Conservation (phyloP, 1,140 invertebrate species). For the Mercenaria mercenaria region DNA sequence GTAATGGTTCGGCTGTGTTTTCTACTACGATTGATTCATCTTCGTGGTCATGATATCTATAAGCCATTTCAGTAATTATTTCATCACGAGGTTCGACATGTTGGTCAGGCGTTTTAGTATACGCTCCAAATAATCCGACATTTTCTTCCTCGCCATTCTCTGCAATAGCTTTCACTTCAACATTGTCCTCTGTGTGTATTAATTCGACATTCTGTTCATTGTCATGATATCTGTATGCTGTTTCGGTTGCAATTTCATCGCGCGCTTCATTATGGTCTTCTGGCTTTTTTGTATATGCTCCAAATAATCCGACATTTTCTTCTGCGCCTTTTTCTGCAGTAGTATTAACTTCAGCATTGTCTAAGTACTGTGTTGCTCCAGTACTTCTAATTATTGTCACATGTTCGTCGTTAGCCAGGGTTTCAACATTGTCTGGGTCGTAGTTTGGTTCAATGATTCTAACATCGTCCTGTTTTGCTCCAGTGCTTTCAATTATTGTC, state of each 20-base stretch:
- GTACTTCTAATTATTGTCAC: not conserved
- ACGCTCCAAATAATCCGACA: not conserved
- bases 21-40: not conserved
- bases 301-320: slow-evolving; percentile 2
- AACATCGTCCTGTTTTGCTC: not conserved
- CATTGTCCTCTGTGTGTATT: not conserved
- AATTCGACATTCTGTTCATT: not conserved
- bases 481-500: not conserved
- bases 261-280: not conserved
- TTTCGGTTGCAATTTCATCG: not conserved
- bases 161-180: not conserved
- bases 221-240: not conserved
- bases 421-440: not conserved
- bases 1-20: not conserved
- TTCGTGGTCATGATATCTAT: not conserved
- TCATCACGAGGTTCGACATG: not conserved
- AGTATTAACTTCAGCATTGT: not conserved
- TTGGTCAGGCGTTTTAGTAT: not conserved
- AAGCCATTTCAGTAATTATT: not conserved
- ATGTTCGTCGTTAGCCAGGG: not conserved
- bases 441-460: no score
- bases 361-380: not conserved
- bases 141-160: not conserved
- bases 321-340: not conserved
- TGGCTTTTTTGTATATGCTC: not conserved